Conservation (phyloP, 2,797 vertebrate species). For the Sebastes taczanowskii region DNA sequence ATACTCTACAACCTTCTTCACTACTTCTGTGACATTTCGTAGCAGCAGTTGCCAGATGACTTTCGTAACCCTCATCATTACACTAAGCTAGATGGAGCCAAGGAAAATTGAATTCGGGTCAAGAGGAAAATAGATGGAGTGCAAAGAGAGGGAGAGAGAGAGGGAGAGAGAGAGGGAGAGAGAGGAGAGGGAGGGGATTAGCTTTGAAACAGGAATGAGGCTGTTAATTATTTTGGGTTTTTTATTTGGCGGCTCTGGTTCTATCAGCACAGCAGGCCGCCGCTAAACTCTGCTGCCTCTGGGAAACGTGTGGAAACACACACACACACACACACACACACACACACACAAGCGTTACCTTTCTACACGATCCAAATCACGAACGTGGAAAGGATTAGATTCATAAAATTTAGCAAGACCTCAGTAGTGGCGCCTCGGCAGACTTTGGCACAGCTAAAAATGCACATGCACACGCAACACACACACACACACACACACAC, state of each 20-base stretch:
- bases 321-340: slow-evolving; percentile 10
- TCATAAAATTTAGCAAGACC: slow-evolving; percentile 62
- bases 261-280: slow-evolving; percentile 59
- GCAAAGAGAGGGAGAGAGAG: slow-evolving; percentile 23
- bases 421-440: slow-evolving; percentile 50
- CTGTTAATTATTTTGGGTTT: slow-evolving; percentile 67
- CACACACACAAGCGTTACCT: slow-evolving; percentile 28
- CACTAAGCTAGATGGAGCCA: slow-evolving; percentile 61
- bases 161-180: neutral
- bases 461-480: neutral
- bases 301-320: slow-evolving; percentile 42
- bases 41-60: slow-evolving; percentile 71
- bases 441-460: slow-evolving; percentile 37
- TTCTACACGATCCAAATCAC: slow-evolving; percentile 52
- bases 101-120: slow-evolving; percentile 68
- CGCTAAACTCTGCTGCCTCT: slow-evolving; percentile 45
- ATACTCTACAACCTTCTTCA: slow-evolving; percentile 41
- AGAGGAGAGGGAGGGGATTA: slow-evolving; percentile 9
- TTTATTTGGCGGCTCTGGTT: slow-evolving; percentile 72
- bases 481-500: slow-evolving; percentile 22
- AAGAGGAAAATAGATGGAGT: slow-evolving; percentile 35
- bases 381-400: slow-evolving; percentile 72
- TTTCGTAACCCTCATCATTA: slow-evolving; percentile 72
- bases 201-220: slow-evolving; percentile 69
- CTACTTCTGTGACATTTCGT: slow-evolving; percentile 67